phyloP scores from a whole-genome alignment of 2,888 invertebrate species.

The Fragum whitleyi region DNA sequence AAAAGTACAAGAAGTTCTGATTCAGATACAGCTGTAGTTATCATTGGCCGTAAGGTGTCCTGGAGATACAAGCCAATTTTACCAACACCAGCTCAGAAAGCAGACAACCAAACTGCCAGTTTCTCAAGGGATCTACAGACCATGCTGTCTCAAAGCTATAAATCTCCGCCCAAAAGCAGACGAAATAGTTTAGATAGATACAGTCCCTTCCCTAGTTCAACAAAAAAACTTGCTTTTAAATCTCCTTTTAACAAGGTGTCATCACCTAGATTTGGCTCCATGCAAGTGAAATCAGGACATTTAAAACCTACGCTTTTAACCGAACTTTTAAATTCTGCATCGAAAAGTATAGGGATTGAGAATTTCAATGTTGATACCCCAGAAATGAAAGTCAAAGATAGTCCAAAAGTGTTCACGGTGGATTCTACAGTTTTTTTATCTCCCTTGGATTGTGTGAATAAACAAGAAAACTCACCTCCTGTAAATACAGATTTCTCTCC shows the following conservation, averaged over 20 bases:
- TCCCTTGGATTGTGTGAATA: conserved; percentile 3
- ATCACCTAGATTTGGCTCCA: conserved; percentile 34
- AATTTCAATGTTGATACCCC: conserved; percentile 46
- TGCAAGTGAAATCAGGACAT: conserved; percentile 27
- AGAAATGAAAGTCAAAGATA: conserved; percentile 53
- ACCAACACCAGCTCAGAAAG: background rate
- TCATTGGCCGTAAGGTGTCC: conserved; percentile 49
- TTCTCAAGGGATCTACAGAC: background rate
- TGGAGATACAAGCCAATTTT: conserved; percentile 18
- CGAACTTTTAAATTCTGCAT: conserved; percentile 21
- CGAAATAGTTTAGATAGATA: conserved; percentile 46
- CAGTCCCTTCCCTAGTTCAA: conserved; percentile 51
- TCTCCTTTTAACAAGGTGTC: conserved; percentile 45
- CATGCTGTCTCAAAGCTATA: background rate
- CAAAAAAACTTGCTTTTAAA: conserved; percentile 59
- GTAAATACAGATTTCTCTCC: background rate
- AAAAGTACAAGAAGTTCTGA: background rate
- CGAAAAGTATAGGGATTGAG: conserved; percentile 33
- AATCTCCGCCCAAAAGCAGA: conserved; percentile 11
- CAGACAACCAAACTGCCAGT: background rate
- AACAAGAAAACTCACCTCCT: background rate
- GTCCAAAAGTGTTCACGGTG: conserved; percentile 38
- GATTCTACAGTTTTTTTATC: conserved; percentile 43
- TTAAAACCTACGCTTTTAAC: conserved; percentile 8
- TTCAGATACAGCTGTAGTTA: conserved; percentile 51